Base-by-base conservation (phyloP, 1,140 invertebrate genomes). In the Idris sp. region DNA sequence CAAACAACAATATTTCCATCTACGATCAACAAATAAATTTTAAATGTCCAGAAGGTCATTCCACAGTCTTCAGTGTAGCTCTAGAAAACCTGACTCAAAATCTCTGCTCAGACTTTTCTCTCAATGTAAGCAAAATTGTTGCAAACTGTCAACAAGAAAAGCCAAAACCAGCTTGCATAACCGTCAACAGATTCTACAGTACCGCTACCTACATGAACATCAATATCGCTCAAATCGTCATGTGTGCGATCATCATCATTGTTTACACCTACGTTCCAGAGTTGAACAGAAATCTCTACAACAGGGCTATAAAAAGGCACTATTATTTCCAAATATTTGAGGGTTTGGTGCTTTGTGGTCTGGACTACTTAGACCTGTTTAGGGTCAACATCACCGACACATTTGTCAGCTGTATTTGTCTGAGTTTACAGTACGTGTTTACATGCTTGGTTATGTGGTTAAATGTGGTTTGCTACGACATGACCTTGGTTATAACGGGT, bases 381-480 rank as follows among this genome's bases (percentile, higher is more conserved):
- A 16, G 71, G 0, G n/a, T n/a, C n/a, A 79, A 76, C n/a, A 59
- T 79, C 1, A 75, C 35, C n/a, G 59, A 79, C 38, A 26, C 19
- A 2, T 22, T 22, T 2, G 15, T 22, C 2, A 77, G 77, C 1
- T 38, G 78, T 1, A 11, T 80, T 0, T 85, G 82, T 81, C 36
- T 85, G 13, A 11, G 15, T 0, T 38, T 82, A 10, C 84, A 84
- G 38, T 85, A 68, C 19, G 84, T 84, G 35, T 84, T 82, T 0
- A 61, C 80, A 10, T 51, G 83, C 0, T 80, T 82, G 0, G 81
- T 80, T 0, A 83, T 84, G 15, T 85, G 83, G 83, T 36, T 85
- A 4, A 84, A 85, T 46, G 77, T 81, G 0, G 78, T 85, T 4
- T 83, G 82, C 9, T 81, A 83, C 44, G 83, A 84, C 33, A 84